phyloP scores from a whole-genome alignment of 2,113 vertebrate species.

The Xiphorhynchus elegans region DNA sequence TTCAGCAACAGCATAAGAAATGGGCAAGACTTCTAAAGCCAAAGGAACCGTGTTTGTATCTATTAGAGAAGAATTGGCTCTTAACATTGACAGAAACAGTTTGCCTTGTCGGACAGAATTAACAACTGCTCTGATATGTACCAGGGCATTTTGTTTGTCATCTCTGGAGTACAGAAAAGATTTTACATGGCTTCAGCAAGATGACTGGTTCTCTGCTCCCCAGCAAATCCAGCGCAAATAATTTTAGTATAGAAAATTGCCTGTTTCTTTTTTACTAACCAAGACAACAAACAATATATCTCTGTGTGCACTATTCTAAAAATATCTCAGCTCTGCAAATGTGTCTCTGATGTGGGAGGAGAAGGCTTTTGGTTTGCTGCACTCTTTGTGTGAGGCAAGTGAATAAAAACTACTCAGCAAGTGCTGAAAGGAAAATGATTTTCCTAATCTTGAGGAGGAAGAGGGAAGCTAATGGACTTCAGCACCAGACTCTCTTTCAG shows the following conservation, averaged over 20 bases:
- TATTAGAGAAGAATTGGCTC: conserved; percentile 25
- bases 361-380: conserved; percentile 53
- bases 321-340: conserved; percentile 68
- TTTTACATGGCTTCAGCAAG: conserved; percentile 2
- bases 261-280: conserved; percentile 16
- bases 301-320: conserved; percentile 66
- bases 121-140: conserved; percentile 9
- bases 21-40: conserved; percentile 12
- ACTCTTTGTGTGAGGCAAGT: conserved; percentile 47
- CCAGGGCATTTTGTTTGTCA: conserved; percentile 55
- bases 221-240: conserved; percentile 47
- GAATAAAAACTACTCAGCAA: conserved; percentile 45
- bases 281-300: conserved; percentile 70
- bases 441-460: background rate
- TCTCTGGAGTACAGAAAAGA: background rate
- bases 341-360: conserved; percentile 61
- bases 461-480: background rate
- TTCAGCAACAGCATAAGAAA: conserved; percentile 22
- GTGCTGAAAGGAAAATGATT: conserved; percentile 28
- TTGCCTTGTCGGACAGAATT: conserved; percentile 14
- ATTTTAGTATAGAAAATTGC: conserved; percentile 58
- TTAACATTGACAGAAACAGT: conserved; percentile 11
- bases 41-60: background rate
- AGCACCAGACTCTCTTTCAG: background rate
- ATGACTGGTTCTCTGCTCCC: conserved; percentile 3